These are phyloP conservation scores for Eufriesea mexicana DNA, from an alignment of 1,140 invertebrate species.

Conservation along the genomic window DNA sequence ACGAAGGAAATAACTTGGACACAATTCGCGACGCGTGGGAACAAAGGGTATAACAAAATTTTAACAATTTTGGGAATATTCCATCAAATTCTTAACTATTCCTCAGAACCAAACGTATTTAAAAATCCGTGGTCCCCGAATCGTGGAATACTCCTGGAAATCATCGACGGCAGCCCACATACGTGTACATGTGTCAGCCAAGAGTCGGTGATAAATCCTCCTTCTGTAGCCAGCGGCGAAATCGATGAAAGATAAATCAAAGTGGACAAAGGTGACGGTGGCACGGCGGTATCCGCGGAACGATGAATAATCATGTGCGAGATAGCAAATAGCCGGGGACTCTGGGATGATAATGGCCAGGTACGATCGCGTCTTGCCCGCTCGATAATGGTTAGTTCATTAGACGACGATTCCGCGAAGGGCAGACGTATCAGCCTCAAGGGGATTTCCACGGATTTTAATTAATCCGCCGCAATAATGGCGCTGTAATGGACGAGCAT, in stretches of 20 bases:
- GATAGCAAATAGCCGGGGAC: slow-evolving; percentile 50
- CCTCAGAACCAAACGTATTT: too few relatives aligned
- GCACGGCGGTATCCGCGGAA: neutral
- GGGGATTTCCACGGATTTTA: slow-evolving; percentile 43
- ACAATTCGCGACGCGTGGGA: too few relatives aligned
- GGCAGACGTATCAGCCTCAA: slow-evolving; percentile 12
- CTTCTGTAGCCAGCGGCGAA: neutral
- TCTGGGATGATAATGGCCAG: slow-evolving; percentile 46
- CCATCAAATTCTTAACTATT: too few relatives aligned
- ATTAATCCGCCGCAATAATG: slow-evolving; percentile 31
- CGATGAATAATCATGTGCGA: slow-evolving; percentile 59
- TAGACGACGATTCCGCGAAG: slow-evolving; percentile 44
- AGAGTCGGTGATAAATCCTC: neutral
- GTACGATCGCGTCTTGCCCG: slow-evolving; percentile 36
- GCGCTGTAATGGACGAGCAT: slow-evolving; percentile 16
- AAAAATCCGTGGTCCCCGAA: too few relatives aligned
- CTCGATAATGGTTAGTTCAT: slow-evolving; percentile 56
- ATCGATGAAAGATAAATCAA: slow-evolving; percentile 60
- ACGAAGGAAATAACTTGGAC: too few relatives aligned
- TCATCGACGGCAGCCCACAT: too few relatives aligned
- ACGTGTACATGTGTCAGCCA: neutral
- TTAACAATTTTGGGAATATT: too few relatives aligned
- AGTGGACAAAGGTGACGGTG: slow-evolving; percentile 38
- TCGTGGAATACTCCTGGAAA: too few relatives aligned
- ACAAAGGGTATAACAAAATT: too few relatives aligned